phyloP scores from a whole-genome alignment of 2,113 vertebrate genomes.

The Fregetta grallaria region DNA sequence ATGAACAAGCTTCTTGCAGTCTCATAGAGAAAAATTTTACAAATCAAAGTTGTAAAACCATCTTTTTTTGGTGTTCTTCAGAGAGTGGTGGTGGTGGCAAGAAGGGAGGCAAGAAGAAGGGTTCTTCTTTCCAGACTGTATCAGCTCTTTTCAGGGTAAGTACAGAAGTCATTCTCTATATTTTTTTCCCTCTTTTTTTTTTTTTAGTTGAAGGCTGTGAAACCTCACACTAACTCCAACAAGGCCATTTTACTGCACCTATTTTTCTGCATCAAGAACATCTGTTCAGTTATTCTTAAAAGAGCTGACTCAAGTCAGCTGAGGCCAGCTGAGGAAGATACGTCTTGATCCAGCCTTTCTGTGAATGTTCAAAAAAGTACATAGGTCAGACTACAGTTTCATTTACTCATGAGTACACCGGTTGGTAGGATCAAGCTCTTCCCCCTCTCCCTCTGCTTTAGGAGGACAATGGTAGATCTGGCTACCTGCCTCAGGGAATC shows the following conservation, averaged over 20 bases:
- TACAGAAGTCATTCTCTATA: neutral
- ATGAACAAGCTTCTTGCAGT: neutral
- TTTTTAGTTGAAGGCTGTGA: neutral
- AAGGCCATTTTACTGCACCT: neutral
- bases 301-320: neutral
- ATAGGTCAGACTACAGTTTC: neutral
- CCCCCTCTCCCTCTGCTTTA: neutral
- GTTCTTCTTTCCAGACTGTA: conserved; percentile 59
- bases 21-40: neutral
- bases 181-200: neutral
- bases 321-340: neutral
- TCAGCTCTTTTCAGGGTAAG: conserved; percentile 55
- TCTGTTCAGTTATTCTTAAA: neutral
- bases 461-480: neutral
- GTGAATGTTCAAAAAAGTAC: neutral
- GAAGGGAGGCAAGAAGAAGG: conserved; percentile 64
- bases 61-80: neutral
- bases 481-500: neutral
- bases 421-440: neutral
- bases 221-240: neutral
- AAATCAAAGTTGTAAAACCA: neutral
- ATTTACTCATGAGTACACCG: neutral
- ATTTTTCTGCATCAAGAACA: neutral
- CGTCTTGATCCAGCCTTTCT: neutral
- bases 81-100: conserved; percentile 51